These are phyloP conservation scores for Conopomorpha cramerella DNA, from an alignment of 1,140 invertebrate species.

Conservation along the genomic window DNA sequence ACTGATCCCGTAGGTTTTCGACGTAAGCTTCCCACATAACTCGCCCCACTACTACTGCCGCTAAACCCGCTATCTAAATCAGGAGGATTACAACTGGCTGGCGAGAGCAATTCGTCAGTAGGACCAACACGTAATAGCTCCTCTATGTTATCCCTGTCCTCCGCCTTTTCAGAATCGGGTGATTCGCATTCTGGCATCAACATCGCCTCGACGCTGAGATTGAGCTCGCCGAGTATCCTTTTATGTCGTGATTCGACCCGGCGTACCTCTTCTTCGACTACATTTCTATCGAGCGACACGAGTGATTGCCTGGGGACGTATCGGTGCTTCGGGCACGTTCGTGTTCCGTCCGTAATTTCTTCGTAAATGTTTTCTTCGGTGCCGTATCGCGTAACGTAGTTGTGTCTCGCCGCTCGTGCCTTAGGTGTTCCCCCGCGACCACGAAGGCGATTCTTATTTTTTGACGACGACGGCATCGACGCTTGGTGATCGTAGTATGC, in stretches of 20 bases:
- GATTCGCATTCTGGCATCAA: constrained; percentile 71
- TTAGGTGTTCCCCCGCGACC: constrained; percentile 44
- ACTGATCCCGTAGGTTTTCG: constrained; percentile 59
- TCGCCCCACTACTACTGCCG: constrained; percentile 77
- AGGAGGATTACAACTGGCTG: constrained; percentile 66
- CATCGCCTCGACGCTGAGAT: constrained; percentile 87
- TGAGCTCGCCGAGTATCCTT: constrained; percentile 81
- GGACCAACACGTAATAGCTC: constrained; percentile 71
- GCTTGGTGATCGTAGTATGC: constrained; percentile 76
- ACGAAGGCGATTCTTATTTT: constrained; percentile 37
- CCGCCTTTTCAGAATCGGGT: constrained; percentile 48
- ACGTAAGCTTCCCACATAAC: constrained; percentile 70
- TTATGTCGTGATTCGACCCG: constrained; percentile 77
- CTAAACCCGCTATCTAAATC: constrained; percentile 81
- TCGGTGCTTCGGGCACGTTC: constrained; percentile 56
- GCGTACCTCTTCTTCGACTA: constrained; percentile 80
- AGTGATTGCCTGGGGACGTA: constrained; percentile 55
- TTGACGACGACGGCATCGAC: constrained; percentile 62
- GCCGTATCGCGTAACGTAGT: constrained; percentile 77
- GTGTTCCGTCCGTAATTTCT: constrained; percentile 73
- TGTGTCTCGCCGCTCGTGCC: constrained; percentile 60
- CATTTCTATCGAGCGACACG: constrained; percentile 66
- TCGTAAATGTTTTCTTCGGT: constrained; percentile 88
- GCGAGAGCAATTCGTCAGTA: constrained; percentile 73
- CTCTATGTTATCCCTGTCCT: constrained; percentile 65